Conservation (phyloP, 2,888 invertebrate genomes). For the Sphecodes monilicornis region DNA sequence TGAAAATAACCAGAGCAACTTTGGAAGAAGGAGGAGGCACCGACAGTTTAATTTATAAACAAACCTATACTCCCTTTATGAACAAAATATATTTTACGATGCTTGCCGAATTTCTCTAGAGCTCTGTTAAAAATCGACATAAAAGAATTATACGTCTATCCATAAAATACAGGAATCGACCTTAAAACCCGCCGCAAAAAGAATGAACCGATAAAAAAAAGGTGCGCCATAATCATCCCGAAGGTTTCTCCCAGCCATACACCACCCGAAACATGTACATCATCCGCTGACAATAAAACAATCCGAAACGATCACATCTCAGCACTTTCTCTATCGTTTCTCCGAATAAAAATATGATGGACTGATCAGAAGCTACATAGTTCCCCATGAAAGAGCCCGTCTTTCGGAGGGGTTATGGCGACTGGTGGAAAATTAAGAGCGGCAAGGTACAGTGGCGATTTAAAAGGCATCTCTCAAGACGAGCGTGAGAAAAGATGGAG, state of each 20-base stretch:
- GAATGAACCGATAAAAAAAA: not conserved
- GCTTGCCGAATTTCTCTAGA: not conserved
- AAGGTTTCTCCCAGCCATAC: not conserved
- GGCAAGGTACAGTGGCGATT: conserved; percentile 33
- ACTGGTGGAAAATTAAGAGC: conserved; percentile 56
- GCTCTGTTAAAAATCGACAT: not conserved
- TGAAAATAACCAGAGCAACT: not conserved
- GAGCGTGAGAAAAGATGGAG: not conserved
- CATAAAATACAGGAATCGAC: not conserved
- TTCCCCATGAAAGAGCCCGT: not conserved
- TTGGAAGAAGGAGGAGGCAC: not conserved
- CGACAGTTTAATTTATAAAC: not conserved
- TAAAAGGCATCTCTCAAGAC: conserved; percentile 34
- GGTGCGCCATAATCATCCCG: not conserved
- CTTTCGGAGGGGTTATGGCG: not conserved
- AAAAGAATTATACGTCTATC: not conserved
- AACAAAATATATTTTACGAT: conserved; percentile 1
- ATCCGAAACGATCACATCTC: not conserved
- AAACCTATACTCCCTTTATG: not conserved
- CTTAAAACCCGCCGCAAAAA: not conserved
- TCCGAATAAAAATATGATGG: not conserved
- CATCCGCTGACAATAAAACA: not conserved
- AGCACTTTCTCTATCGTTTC: not conserved
- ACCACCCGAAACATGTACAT: not conserved
- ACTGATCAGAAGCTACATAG: not conserved